Evolutionary conservation across 2,888 invertebrate genomes (phyloP).

Genomic region (Vesta saturnalis): DNA sequence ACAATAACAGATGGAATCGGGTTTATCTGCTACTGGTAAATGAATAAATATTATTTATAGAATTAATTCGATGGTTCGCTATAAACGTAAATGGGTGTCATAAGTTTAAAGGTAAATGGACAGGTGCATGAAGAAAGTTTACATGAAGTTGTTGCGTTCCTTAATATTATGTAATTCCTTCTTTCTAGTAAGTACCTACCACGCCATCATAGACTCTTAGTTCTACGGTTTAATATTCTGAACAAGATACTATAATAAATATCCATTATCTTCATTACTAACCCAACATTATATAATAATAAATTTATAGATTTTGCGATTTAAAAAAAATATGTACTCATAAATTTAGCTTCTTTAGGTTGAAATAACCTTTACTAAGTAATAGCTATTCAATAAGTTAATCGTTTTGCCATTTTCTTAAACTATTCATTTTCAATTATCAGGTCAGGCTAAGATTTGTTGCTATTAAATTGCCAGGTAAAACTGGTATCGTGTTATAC

Average conservation of each 20-base stretch:
- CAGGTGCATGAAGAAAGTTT: slow-evolving; percentile 34
- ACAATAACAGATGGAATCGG: not conserved
- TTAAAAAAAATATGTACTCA: slow-evolving; percentile 22
- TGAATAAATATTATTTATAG: not conserved
- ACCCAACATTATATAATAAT: slow-evolving; percentile 26
- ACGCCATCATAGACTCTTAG: slow-evolving; percentile 21
- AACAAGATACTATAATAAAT: slow-evolving; percentile 28
- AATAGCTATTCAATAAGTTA: not conserved
- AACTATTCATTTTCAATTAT: slow-evolving; percentile 17
- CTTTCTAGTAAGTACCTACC: slow-evolving; percentile 21
- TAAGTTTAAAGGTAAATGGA: slow-evolving; percentile 30
- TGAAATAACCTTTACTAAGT: slow-evolving; percentile 24
- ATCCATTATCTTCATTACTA: slow-evolving; percentile 31
- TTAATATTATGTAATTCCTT: slow-evolving; percentile 31
- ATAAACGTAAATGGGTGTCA: slow-evolving; percentile 3
- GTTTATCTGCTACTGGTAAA: not conserved
- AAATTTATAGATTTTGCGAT: slow-evolving; percentile 20
- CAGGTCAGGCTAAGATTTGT: slow-evolving; percentile 2
- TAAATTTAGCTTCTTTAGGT: slow-evolving; percentile 21
- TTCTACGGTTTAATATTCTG: slow-evolving; percentile 25
- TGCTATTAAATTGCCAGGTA: not conserved
- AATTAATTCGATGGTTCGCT: not conserved
- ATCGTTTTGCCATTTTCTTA: slow-evolving; percentile 19
- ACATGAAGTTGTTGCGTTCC: slow-evolving; percentile 18
- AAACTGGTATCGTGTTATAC: not conserved